These are phyloP conservation scores for Rambutsinella grinnellia DNA, from an alignment of 2,888 invertebrate genomes.

Conservation along the genomic window DNA sequence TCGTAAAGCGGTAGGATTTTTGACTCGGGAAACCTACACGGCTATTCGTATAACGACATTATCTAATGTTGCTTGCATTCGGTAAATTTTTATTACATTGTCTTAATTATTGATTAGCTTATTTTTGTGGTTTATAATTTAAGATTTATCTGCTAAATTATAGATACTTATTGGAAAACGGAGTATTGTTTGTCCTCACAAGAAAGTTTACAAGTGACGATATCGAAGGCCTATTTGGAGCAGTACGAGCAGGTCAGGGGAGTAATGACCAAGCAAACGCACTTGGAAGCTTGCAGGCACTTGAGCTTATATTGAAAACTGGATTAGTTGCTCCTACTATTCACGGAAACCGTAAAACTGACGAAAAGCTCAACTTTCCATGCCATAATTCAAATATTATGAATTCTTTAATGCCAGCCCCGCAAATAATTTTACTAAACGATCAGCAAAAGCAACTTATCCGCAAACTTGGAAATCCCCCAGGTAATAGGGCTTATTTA, in stretches of 20 bases:
- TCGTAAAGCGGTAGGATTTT: background rate
- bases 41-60: constrained; percentile 28
- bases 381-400: background rate
- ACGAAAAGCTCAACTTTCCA: too few relatives aligned
- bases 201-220: constrained; percentile 37
- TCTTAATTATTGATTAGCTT: background rate
- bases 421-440: background rate
- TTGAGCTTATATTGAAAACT: constrained; percentile 33
- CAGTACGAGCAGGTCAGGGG: constrained; percentile 19
- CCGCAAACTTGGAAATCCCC: background rate
- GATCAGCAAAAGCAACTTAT: background rate
- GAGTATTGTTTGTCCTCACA: constrained; percentile 35
- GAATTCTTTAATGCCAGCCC: background rate
- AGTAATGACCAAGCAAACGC: constrained; percentile 35
- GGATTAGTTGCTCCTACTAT: constrained; percentile 12
- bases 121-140: background rate
- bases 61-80: constrained; percentile 24
- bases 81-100: background rate
- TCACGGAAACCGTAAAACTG: constrained; percentile 3
- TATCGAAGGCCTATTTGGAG: constrained; percentile 34
- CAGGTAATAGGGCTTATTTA: background rate
- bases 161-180: constrained; percentile 23
- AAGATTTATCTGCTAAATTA: background rate
- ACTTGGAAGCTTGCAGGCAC: constrained; percentile 10
- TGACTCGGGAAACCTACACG: constrained; percentile 35